A percentile compares a stretch with the other conserved stretches of the same genome.
These are phyloP conservation scores for Caenorhabditis macrosperma DNA, from an alignment of 2,888 invertebrate species.

Conservation along the genomic window DNA sequence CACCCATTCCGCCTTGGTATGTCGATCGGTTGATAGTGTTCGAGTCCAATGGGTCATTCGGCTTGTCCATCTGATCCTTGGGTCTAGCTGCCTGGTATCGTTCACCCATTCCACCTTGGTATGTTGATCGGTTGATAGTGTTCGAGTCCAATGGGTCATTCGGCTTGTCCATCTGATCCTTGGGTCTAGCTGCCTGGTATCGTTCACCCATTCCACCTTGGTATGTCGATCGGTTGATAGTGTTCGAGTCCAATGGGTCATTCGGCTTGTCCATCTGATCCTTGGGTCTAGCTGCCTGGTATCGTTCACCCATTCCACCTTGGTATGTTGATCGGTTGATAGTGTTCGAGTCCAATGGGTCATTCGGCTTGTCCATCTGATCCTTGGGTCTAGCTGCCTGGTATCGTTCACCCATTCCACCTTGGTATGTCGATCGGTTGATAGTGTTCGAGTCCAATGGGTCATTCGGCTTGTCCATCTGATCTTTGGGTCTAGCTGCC, in stretches of 20 bases:
- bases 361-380: conserved; percentile 6
- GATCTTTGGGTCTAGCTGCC: conserved; percentile 25
- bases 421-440: conserved; percentile 38
- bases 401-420: conserved; percentile 27
- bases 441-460: conserved; percentile 30
- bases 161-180: conserved; percentile 15
- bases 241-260: conserved; percentile 26
- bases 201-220: conserved; percentile 42
- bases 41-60: conserved; percentile 22
- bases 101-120: conserved; percentile 30
- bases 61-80: conserved; percentile 24
- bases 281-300: conserved; percentile 21
- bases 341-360: conserved; percentile 12
- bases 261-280: conserved; percentile 23
- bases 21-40: conserved; percentile 26
- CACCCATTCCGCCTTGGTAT: conserved; percentile 45
- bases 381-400: conserved; percentile 19
- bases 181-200: conserved; percentile 12
- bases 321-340: conserved; percentile 31
- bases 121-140: conserved; percentile 27
- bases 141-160: conserved; percentile 7
- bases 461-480: conserved; percentile 23
- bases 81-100: conserved; percentile 24
- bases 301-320: conserved; percentile 28
- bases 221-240: conserved; percentile 30